A percentile compares a stretch with the other conserved stretches of the same genome.
These are phyloP conservation scores for Scaptomyza parva DNA, from an alignment of 2,888 invertebrate genomes.

Conservation along the genomic window DNA sequence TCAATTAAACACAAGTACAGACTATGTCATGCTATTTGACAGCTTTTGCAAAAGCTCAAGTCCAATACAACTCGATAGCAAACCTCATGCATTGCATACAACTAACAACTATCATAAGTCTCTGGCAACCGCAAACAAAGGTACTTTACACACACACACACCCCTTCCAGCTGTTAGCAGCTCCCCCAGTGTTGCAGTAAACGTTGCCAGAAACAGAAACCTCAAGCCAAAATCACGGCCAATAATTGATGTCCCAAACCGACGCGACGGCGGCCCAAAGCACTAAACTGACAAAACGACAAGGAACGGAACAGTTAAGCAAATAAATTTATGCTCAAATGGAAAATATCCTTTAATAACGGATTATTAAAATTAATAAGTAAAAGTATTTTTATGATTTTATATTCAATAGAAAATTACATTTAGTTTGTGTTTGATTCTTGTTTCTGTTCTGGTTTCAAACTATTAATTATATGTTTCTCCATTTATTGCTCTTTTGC, in stretches of 20 bases:
- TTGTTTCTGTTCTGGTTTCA: too few species aligned
- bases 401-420: too few species aligned
- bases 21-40: constrained; percentile 1
- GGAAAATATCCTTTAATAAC: constrained; percentile 6
- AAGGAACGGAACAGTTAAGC: constrained; percentile 29
- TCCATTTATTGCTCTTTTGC: too few species aligned
- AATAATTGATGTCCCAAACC: constrained; percentile 70
- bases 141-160: not conserved
- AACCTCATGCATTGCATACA: constrained; percentile 2
- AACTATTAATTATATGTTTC: too few species aligned
- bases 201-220: constrained; percentile 36
- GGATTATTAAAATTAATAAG: too few species aligned
- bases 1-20: not conserved
- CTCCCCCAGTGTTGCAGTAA: constrained; percentile 32
- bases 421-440: too few species aligned
- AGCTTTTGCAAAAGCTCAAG: not conserved
- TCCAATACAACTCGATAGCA: constrained; percentile 19
- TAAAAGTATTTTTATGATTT: too few species aligned
- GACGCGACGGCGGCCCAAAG: constrained; percentile 55
- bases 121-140: constrained; percentile 25
- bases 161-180: constrained; percentile 46
- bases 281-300: constrained; percentile 59
- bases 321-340: not conserved
- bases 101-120: constrained; percentile 42
- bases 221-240: constrained; percentile 65